Evolutionary conservation across 2,797 vertebrate species (phyloP).

Genomic region (Semotilus atromaculatus): DNA sequence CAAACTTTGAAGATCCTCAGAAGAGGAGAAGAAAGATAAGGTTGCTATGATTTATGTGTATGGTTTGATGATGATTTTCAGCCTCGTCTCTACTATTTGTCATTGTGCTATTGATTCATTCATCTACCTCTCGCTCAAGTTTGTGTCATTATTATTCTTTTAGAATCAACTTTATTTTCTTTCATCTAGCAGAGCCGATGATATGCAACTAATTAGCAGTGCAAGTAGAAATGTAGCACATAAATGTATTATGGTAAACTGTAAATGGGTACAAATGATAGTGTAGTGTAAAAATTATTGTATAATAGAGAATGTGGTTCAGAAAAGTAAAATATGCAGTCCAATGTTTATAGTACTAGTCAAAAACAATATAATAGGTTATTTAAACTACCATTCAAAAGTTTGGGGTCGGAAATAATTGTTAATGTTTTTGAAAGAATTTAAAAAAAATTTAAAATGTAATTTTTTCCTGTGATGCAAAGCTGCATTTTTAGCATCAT

Average conservation of each 20-base stretch:
- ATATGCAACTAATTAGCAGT: not conserved
- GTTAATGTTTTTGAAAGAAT: too few species aligned
- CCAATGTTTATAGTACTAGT: not conserved
- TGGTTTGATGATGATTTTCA: constrained; percentile 17
- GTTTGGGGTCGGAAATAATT: not conserved
- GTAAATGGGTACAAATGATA: not conserved
- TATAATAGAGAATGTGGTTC: not conserved
- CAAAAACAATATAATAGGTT: not conserved
- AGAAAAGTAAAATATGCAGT: not conserved
- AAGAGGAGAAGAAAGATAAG: constrained; percentile 50
- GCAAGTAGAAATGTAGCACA: not conserved
- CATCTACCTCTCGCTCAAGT: not conserved
- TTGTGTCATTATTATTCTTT: constrained; percentile 22
- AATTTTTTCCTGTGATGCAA: not conserved
- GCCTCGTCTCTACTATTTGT: not conserved
- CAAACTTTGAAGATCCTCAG: constrained; percentile 45
- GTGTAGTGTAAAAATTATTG: not conserved
- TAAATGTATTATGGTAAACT: not conserved
- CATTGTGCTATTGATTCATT: constrained; percentile 39
- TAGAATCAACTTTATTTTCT: not conserved
- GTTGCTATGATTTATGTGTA: constrained; percentile 37
- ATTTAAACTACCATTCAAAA: not conserved
- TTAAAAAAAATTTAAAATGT: too few species aligned
- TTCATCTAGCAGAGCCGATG: not conserved
- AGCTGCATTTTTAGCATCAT: not conserved